Evolutionary conservation across 2,797 vertebrate species (phyloP).

Genomic region (Morus bassanus): DNA sequence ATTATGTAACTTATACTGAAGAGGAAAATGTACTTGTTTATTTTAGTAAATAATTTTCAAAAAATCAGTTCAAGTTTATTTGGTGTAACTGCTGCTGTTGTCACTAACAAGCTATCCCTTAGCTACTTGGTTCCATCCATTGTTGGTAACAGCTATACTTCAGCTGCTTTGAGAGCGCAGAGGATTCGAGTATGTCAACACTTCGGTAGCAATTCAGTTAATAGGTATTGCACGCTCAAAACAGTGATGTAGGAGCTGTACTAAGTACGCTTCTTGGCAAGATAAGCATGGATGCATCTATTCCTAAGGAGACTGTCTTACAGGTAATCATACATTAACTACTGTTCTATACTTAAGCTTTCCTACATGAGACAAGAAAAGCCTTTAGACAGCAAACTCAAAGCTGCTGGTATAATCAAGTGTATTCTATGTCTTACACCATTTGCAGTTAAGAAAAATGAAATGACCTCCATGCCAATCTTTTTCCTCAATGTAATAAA

Average conservation of each 20-base stretch:
- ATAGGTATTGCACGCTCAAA: not conserved
- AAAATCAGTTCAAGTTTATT: not conserved
- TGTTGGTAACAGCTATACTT: not conserved
- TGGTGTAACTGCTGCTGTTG: not conserved
- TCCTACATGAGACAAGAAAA: not conserved
- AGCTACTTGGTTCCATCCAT: not conserved
- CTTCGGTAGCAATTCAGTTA: not conserved
- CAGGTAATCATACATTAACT: not conserved
- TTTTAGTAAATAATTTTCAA: slow-evolving; percentile 64
- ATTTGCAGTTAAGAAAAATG: not conserved
- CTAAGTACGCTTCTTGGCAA: not conserved
- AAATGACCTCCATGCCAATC: not conserved
- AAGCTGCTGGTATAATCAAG: not conserved
- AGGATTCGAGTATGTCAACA: not conserved
- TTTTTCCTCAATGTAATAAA: not conserved
- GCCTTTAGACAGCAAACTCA: not conserved
- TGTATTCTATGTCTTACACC: not conserved
- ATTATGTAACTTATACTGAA: slow-evolving; percentile 58
- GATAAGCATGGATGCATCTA: not conserved
- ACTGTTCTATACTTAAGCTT: not conserved
- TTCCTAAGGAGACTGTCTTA: not conserved
- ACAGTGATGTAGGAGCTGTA: not conserved
- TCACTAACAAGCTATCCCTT: not conserved
- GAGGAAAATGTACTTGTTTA: slow-evolving; percentile 56
- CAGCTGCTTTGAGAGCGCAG: not conserved